Evolutionary conservation across 1,140 invertebrate genomes (phyloP).

Genomic region (Calephelis virginiensis): DNA sequence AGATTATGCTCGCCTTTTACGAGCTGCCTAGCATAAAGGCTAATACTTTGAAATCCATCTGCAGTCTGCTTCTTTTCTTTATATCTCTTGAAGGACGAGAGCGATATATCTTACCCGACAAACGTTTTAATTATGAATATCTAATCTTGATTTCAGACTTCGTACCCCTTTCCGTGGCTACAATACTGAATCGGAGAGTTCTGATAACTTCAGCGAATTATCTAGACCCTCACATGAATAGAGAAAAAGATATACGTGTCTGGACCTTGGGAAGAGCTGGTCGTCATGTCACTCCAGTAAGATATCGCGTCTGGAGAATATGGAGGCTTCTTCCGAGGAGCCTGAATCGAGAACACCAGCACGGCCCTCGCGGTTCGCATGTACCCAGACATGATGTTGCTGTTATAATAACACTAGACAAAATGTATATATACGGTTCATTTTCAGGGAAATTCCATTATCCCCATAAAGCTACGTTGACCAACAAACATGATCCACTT

Average conservation of each 20-base stretch:
- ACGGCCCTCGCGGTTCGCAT: constrained; percentile 41
- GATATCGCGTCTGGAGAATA: constrained; percentile 50
- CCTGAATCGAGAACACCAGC: constrained; percentile 47
- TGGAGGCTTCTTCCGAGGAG: constrained; percentile 46
- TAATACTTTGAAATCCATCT: no score
- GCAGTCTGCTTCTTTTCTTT: no score
- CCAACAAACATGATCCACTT: constrained; percentile 18
- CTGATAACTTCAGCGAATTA: constrained; percentile 46
- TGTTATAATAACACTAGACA: constrained; percentile 45
- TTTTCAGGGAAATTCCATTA: constrained; percentile 31
- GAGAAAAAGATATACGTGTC: constrained; percentile 41
- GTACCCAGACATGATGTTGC: constrained; percentile 45
- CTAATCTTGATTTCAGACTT: constrained; percentile 40
- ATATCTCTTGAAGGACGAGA: no score
- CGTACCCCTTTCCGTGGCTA: constrained; percentile 34
- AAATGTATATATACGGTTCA: constrained; percentile 41
- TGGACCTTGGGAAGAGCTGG: constrained; percentile 48
- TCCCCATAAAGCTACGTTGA: constrained; percentile 30
- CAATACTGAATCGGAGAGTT: constrained; percentile 44
- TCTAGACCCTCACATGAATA: constrained; percentile 38
- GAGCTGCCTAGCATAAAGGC: no score
- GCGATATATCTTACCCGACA: no score
- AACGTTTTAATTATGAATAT: no score
- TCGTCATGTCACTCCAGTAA: constrained; percentile 38
- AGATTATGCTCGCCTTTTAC: no score